Base-by-base conservation (phyloP, 2,113 vertebrate genomes). In the Pterocles orientalis region DNA sequence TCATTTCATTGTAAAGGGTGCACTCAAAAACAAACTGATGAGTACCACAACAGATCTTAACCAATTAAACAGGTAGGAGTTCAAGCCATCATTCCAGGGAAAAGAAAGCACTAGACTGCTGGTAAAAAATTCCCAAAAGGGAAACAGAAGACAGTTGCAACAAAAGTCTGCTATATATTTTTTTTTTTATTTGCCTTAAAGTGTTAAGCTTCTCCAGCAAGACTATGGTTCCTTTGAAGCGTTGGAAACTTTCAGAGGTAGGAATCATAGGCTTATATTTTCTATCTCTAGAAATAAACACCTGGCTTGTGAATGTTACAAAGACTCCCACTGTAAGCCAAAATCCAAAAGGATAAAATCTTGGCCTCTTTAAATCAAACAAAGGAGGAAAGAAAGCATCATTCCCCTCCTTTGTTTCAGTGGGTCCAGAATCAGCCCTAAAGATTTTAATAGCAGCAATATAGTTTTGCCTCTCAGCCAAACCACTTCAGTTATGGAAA, bases 311-410 rank as follows among this genome's bases (percentile, higher is more conserved):
- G 43, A 88, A 70, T 12, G 34, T 24, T 83, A 66, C 24, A 47
- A 0, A 0, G 69, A 41, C 21, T 75, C 39, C 48, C 6, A 0
- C 12, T 60, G 6, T 13, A 62, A 71, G 43, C 62, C 57, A 77
- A 70, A 33, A 51, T 34, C 14, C 58, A 72, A 82, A 76, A 82
- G 53, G 39, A 87, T 45, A 86, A 90, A 93, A 81, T 51, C 41
- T 76, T 66, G 82, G 68, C 25, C 39, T 77, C 71, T 62, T 62
- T 66, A 81, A 94, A 80, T 75, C 57, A 88, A 89, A 77, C 12
- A 57, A 62, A 80, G 13, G 5, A 77, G 28, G 31, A 90, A 80
- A 53, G 68, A 65, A 94, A 90, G 14, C 6, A 25, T 28, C 17
- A n/a, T 77, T 85, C 20, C 5, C 12, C 13, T 9, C 3, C 24